Conservation (phyloP, 2,797 vertebrate genomes). For the Geotrypetes seraphini region DNA sequence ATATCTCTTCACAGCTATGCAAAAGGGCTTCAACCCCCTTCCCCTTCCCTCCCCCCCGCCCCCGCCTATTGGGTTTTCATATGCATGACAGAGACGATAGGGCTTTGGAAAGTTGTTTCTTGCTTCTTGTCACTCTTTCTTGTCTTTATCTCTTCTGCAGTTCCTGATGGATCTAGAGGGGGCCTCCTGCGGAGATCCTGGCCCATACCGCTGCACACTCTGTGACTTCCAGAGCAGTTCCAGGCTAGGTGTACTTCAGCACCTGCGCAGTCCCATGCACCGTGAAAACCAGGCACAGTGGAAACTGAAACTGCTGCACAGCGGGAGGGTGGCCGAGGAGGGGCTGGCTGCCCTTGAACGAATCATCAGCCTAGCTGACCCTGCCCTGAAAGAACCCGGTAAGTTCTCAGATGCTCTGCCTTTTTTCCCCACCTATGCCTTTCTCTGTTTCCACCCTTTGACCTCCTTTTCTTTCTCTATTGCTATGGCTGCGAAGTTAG, state of each 20-base stretch:
- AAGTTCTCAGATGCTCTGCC: conserved; percentile 6
- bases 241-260: conserved; percentile 35
- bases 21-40: no score
- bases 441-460: background rate
- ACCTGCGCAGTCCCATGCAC: conserved; percentile 38
- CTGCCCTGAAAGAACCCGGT: conserved; percentile 19
- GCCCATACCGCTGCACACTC: conserved; percentile 36
- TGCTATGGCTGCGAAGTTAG: no score
- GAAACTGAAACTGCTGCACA: conserved; percentile 34
- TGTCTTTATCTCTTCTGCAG: conserved; percentile 12
- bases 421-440: conserved; percentile 6
- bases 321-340: conserved; percentile 4
- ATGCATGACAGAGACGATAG: background rate
- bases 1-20: no score
- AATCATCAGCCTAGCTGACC: conserved; percentile 31
- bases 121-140: background rate
- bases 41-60: no score
- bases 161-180: conserved; percentile 45
- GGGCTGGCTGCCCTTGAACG: conserved; percentile 30
- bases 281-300: conserved; percentile 37
- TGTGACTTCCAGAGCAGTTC: conserved; percentile 29
- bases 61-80: background rate
- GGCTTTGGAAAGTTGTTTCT: background rate
- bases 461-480: no score
- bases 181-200: conserved; percentile 7